Conservation (phyloP, 2,797 vertebrate species). For the Florisuga fusca region DNA sequence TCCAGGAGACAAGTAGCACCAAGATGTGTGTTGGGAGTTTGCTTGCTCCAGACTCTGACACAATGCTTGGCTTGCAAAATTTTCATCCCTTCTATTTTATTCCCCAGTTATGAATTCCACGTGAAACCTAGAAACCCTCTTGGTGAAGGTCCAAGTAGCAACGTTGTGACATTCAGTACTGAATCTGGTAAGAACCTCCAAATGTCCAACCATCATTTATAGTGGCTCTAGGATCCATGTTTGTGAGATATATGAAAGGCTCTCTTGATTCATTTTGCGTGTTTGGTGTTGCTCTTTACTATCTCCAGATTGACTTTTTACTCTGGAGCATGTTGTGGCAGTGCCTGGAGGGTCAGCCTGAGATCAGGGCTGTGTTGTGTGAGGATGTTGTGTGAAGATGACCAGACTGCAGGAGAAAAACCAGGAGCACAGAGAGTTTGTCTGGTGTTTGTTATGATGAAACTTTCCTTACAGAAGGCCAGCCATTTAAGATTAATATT, state of each 20-base stretch:
- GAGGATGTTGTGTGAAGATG: background rate
- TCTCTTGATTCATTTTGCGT: background rate
- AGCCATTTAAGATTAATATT: background rate
- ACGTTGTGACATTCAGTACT: constrained; percentile 90
- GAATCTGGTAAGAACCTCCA: constrained; percentile 89
- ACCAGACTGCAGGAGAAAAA: background rate
- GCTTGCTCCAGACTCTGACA: background rate
- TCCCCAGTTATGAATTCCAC: constrained; percentile 91
- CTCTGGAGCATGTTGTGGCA: background rate
- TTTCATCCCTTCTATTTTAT: constrained; percentile 1
- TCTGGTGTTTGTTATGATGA: background rate
- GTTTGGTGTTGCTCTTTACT: background rate
- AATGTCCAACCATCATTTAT: background rate
- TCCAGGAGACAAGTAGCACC: background rate
- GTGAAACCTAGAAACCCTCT: constrained; percentile 93
- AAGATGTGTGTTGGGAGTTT: background rate
- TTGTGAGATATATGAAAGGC: background rate
- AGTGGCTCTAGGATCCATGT: background rate
- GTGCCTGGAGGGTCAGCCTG: background rate
- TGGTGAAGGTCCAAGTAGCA: constrained; percentile 89
- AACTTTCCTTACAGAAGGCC: background rate
- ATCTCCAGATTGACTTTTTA: background rate
- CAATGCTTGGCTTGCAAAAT: background rate
- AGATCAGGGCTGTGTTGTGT: background rate
- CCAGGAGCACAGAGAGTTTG: background rate